Evolutionary conservation across 1,140 invertebrate genomes (phyloP), one percentile per base, ranked within the genome.

Genomic region (Sitophilus oryzae): DNA sequence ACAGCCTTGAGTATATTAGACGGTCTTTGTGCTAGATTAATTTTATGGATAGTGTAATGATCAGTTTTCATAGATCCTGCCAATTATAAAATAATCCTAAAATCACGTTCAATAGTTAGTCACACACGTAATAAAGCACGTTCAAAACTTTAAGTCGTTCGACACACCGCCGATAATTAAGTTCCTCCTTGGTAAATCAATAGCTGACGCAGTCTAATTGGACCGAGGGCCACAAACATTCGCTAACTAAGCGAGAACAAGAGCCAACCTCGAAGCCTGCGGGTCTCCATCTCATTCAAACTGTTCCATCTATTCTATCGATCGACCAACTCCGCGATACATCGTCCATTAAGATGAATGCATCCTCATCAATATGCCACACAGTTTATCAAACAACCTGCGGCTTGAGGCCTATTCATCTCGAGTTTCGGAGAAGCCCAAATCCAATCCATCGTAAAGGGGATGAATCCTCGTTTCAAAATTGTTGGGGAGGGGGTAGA

Each of bases 341-440:
- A 42, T 42, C 40, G 40, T n/a, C 40, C 40, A 21, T 42, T 20
- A 42, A 42, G 40, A 42, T 42, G 15, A 42, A 42, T 42, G 40
- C 40, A 42, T 2, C 16, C 40, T 21, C 40, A 42, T 42, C 40
- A 42, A 42, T 42, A 42, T 42, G 40, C 40, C 21, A 42, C 40
- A 11, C 18, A 42, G 14, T 42, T 42, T 42, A 42, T 42, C 40
- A 42, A 42, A 42, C 19, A 42, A 19, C 40, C 40, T 42, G 40
- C 19, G 40, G 40, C 40, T 19, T n/a, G 18, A 18, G 19, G 40
- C 40, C 40, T 42, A 42, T 42, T 42, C 40, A 42, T 15, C n/a
- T 42, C 19, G 21, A 42, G n/a, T 18, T 42, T 19, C 19, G 40
- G 19, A 42, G 11, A 9, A 15, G n/a, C n/a, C 40, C 16, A 20